phyloP scores from a whole-genome alignment of 2,113 vertebrate genomes.

The Cryptomyrus ogoouensis region DNA sequence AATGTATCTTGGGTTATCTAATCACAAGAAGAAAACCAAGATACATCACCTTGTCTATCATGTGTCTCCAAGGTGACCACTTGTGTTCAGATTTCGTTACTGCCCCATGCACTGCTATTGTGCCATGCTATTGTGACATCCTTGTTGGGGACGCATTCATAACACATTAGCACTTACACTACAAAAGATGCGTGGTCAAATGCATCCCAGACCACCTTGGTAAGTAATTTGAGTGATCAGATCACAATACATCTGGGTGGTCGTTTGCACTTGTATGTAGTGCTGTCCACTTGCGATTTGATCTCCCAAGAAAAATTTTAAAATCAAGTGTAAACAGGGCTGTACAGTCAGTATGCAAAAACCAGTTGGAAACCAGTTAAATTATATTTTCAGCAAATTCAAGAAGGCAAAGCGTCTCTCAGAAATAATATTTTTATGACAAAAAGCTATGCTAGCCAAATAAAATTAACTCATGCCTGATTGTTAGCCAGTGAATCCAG shows the following conservation, averaged over 20 bases:
- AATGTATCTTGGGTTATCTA: background rate
- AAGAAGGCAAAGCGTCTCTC: background rate
- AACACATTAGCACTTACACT: background rate
- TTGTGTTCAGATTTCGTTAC: background rate
- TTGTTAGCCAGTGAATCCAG: slow-evolving; percentile 58
- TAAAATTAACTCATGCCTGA: slow-evolving; percentile 62
- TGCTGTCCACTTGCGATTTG: background rate
- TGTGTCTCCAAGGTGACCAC: background rate
- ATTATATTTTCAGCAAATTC: background rate
- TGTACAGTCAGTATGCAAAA: background rate
- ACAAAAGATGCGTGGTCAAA: background rate
- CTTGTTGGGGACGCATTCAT: background rate
- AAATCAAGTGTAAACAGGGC: background rate
- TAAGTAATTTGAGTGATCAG: background rate
- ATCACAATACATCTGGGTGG: background rate
- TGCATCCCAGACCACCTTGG: background rate
- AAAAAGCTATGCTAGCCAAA: background rate
- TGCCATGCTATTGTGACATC: background rate
- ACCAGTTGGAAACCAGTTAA: background rate
- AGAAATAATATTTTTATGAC: background rate
- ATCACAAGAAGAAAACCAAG: background rate
- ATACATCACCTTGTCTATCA: background rate
- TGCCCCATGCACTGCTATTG: background rate
- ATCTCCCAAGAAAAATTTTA: background rate
- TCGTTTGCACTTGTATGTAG: background rate